Evolutionary conservation across 2,113 vertebrate species (phyloP).

Genomic region (Mystacornis crossleyi): DNA sequence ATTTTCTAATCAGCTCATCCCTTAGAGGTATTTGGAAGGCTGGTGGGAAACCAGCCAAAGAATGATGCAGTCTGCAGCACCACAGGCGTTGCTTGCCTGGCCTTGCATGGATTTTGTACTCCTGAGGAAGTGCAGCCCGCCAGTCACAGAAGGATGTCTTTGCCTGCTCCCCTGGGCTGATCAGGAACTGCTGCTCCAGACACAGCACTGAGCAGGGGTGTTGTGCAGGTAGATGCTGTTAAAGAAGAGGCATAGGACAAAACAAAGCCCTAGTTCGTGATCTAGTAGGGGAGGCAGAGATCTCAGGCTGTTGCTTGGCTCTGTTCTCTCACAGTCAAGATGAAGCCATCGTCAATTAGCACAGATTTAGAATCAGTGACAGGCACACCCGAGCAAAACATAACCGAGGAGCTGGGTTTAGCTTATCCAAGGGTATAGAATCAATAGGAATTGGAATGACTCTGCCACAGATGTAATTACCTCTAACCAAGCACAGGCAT

Average conservation of each 20-base stretch:
- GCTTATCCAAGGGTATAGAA: not conserved
- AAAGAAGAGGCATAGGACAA: not conserved
- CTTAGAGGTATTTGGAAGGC: conserved; percentile 20
- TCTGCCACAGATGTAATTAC: not conserved
- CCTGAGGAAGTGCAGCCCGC: not conserved
- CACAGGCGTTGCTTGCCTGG: not conserved
- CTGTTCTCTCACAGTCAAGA: not conserved
- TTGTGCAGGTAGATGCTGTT: not conserved
- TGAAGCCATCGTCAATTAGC: conserved; percentile 22
- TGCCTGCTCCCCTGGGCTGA: not conserved
- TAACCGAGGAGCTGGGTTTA: not conserved
- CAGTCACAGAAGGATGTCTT: not conserved
- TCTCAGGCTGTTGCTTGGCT: not conserved
- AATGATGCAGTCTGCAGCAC: not conserved
- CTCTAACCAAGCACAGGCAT: not conserved
- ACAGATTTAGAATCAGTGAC: not conserved
- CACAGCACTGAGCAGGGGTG: not conserved
- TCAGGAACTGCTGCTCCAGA: not conserved
- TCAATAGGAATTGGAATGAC: not conserved
- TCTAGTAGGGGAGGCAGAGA: not conserved
- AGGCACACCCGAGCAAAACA: not conserved
- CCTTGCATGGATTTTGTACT: not conserved
- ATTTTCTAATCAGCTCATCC: conserved; percentile 48
- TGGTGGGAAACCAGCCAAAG: not conserved
- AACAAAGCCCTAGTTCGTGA: not conserved